phyloP scores from a whole-genome alignment of 1,140 invertebrate genomes.

The Elysia chlorotica region DNA sequence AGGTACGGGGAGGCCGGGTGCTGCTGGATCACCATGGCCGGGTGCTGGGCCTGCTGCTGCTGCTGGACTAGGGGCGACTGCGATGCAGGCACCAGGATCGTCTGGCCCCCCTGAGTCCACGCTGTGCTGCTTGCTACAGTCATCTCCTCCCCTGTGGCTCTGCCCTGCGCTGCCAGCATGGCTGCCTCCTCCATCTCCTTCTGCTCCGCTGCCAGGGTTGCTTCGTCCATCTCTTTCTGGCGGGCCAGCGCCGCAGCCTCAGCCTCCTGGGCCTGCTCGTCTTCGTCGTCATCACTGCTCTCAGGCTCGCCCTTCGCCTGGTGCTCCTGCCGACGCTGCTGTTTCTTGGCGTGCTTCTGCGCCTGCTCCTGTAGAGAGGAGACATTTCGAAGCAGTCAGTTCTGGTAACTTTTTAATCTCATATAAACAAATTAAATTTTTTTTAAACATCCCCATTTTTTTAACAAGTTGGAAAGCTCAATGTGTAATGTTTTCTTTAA shows the following conservation, averaged over 20 bases:
- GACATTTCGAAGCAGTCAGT: too few species aligned
- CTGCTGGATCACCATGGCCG: slow-evolving; percentile 29
- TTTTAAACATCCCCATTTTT: too few species aligned
- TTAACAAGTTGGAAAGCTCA: too few species aligned
- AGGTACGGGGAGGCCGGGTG: slow-evolving; percentile 22
- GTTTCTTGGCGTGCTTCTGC: slow-evolving; percentile 39
- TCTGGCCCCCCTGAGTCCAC: slow-evolving; percentile 14
- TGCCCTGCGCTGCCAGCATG: slow-evolving; percentile 24
- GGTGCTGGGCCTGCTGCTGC: slow-evolving; percentile 29
- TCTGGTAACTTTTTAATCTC: too few species aligned
- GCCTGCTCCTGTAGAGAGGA: slow-evolving; percentile 38
- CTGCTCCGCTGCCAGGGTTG: slow-evolving; percentile 25
- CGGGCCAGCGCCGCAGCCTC: too few species aligned
- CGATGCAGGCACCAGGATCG: slow-evolving; percentile 27
- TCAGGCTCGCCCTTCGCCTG: slow-evolving; percentile 32
- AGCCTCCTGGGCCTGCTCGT: slow-evolving; percentile 18
- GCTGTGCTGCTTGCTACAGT: too few species aligned
- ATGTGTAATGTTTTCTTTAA: too few species aligned
- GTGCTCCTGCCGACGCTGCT: slow-evolving; percentile 31
- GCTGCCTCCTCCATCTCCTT: slow-evolving; percentile 32
- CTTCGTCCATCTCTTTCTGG: slow-evolving; percentile 24
- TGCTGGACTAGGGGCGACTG: slow-evolving; percentile 33
- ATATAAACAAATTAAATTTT: too few species aligned
- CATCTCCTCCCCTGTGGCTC: slow-evolving; percentile 16
- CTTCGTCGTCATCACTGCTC: slow-evolving; percentile 31